These are phyloP conservation scores for Hypotaenidia okinawae DNA, from an alignment of 2,797 vertebrate species.

Conservation along the genomic window DNA sequence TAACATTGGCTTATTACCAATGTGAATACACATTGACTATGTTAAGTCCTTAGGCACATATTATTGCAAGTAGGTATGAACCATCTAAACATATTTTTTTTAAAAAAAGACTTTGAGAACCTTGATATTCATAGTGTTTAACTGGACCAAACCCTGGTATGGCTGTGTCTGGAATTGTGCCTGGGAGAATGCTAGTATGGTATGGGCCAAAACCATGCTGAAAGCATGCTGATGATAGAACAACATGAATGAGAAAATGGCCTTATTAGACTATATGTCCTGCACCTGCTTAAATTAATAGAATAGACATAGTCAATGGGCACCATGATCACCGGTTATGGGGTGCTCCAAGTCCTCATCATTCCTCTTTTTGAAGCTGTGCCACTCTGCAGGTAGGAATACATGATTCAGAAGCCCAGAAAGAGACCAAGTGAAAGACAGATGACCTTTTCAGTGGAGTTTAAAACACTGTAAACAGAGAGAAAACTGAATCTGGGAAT, in stretches of 20 bases:
- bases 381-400: background rate
- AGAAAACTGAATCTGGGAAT: background rate
- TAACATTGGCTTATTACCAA: background rate
- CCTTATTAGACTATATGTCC: background rate
- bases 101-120: background rate
- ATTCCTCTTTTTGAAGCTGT: background rate
- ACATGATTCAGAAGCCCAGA: background rate
- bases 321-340: background rate
- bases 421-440: background rate
- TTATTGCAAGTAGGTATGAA: background rate
- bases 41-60: background rate
- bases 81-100: background rate
- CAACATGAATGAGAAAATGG: background rate
- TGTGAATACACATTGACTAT: background rate
- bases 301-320: background rate
- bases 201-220: background rate
- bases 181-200: background rate
- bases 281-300: background rate
- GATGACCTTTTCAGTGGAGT: background rate
- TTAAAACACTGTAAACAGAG: background rate
- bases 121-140: background rate
- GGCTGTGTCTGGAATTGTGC: accelerated
- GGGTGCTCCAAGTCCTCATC: background rate
- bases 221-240: background rate
- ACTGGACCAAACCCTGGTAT: background rate